Evolutionary conservation across 2,113 vertebrate species (phyloP).

Genomic region (Lasiurus cinereus): DNA sequence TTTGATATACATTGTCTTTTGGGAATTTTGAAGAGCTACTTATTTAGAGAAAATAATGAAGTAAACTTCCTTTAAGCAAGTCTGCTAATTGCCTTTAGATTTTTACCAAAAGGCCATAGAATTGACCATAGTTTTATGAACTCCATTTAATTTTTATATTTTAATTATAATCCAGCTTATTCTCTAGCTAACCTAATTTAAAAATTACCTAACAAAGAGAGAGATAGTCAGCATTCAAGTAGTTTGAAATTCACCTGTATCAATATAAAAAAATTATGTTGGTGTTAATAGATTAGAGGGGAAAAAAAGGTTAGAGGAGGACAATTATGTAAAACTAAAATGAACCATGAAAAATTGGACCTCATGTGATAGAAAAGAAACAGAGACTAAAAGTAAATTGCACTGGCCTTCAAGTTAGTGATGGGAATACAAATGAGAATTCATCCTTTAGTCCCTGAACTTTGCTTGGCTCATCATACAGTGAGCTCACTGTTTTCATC

Average conservation of each 20-base stretch:
- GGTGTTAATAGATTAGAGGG: neutral
- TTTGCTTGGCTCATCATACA: neutral
- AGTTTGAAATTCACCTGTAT: slow-evolving; percentile 54
- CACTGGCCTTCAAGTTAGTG: neutral
- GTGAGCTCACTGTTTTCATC: slow-evolving; percentile 17
- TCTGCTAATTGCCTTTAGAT: neutral
- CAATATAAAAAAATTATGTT: neutral
- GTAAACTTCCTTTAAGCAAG: neutral
- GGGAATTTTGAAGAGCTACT: slow-evolving; percentile 22
- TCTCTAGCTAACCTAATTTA: neutral
- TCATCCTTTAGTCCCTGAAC: neutral
- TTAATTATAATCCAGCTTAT: slow-evolving; percentile 28
- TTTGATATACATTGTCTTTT: neutral
- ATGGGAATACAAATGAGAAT: slow-evolving; percentile 15
- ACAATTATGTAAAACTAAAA: slow-evolving; percentile 48
- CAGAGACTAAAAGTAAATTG: slow-evolving; percentile 44
- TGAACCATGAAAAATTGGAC: slow-evolving; percentile 50
- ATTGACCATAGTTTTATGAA: slow-evolving; percentile 45
- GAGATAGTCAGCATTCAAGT: neutral
- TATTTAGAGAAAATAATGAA: neutral
- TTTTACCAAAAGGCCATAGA: slow-evolving; percentile 10
- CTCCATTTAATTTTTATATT: slow-evolving; percentile 35
- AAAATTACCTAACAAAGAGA: slow-evolving; percentile 45
- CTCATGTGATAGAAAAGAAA: neutral
- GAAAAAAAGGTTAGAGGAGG: neutral